Base-by-base conservation (phyloP, 1,140 invertebrate species). In the Tetragonula clypearis region DNA sequence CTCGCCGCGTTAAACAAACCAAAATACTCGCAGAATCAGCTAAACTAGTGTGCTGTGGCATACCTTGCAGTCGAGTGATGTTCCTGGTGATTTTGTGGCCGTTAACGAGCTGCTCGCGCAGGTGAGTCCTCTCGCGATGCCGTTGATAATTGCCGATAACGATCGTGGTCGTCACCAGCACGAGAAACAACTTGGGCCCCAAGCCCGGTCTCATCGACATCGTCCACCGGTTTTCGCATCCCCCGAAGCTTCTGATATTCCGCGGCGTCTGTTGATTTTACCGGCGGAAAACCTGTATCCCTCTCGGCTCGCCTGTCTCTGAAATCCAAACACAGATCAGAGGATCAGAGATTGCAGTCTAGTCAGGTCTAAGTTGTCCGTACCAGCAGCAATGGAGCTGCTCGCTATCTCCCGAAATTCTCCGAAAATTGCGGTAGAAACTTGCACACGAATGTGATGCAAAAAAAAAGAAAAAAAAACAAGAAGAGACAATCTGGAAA, bases 101-200 rank as follows among this genome's bases (percentile, higher is more conserved):
- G 78, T 86, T 88, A 84, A 88, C 86, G 80, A 90, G 88, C 76
- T 91, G 87, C 84, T 90, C 90, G 82, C 85, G 88, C 72, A 89
- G 81, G 72, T 82, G 86, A 88, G 85, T 92, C 66, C 71, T 93
- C 89, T 93, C 91, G 77, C 90, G 87, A 78, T 91, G 90, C 79
- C 83, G 91, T 68, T 92, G 93, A 91, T 93, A 92, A 92, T 93
- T 93, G 82, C 91, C 92, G 74, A 93, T 94, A 85, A 94, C 93
- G 80, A 94, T 86, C 79, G 93, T 93, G 49, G 91, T 92, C 85
- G 91, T 92, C 83, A 90, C 86, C 84, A 94, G 86, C 81, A 93
- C 89, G 82, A 94, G 89, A 87, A 94, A 90, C 87, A 94, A 91
- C 87, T 91, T 93, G 87, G 91, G 92, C 90, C 90, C 91, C 93